Base-by-base conservation (phyloP, 2,888 invertebrate genomes). In the Ptilodon capucinus region DNA sequence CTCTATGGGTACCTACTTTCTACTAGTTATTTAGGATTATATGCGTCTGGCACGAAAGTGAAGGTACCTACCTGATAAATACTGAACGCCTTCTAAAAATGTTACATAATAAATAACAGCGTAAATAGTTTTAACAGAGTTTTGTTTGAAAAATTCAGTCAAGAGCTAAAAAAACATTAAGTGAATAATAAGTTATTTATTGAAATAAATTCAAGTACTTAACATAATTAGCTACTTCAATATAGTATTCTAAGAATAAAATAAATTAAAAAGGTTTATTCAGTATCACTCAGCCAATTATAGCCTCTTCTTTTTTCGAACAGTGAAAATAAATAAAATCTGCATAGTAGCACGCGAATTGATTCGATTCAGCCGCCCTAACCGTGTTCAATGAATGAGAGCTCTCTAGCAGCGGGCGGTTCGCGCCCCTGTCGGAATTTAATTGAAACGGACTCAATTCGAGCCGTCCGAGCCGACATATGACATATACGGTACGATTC, bases 361-460 rank as follows among this genome's bases (percentile, higher is more conserved):
- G 54, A 57, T 49, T 73, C 53, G 56, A 67, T 65, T 64, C 60
- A 50, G 34, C 45, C 54, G 40, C 46, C 49, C 54, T 57, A 49
- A 52, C 58, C 69, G 63, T 69, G 68, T 74, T 73, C 70, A 70
- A 71, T 77, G 73, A 74, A 74, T 71, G 67, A 79, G 78, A 73
- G 76, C 76, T 71, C 80, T 76, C 74, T 57, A 73, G 65, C 66
- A 65, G 67, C 66, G 57, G 54, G 54, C 62, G 63, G 63, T 54
- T 65, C 63, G 60, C 68, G 71, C 74, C 69, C 75, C 71, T 77
- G 77, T 79, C 72, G 60, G 71, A 79, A 75, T 83, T 86, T 85
- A 87, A 87, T 87, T 86, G 84, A 84, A 86, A 79, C 74, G 78
- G 78, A 74, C 81, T 77, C 74, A 71, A 76, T 74, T 73, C 69